Evolutionary conservation across 2,888 invertebrate species (phyloP).

Genomic region (Acleris literana): DNA sequence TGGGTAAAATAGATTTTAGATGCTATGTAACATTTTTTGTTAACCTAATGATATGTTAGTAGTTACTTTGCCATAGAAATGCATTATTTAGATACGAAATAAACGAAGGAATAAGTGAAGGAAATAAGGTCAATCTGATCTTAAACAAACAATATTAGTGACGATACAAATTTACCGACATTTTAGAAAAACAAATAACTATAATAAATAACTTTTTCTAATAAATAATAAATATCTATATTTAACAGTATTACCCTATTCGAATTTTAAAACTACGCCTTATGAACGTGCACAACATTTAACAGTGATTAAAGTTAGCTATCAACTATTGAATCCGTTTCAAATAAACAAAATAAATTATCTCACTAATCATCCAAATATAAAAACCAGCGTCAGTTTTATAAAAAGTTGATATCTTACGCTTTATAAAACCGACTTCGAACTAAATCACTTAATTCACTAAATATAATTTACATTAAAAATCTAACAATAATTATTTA

Average conservation of each 20-base stretch:
- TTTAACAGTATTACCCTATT: constrained; percentile 78
- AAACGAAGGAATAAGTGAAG: constrained; percentile 33
- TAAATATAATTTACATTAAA: constrained; percentile 39
- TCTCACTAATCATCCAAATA: constrained; percentile 12
- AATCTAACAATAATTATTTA: constrained; percentile 53
- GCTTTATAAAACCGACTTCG: constrained; percentile 16
- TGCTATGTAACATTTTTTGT: constrained; percentile 35
- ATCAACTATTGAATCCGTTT: constrained; percentile 64
- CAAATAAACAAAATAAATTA: constrained; percentile 65
- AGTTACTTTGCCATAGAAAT: constrained; percentile 51
- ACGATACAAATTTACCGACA: constrained; percentile 1
- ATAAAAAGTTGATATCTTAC: constrained; percentile 9
- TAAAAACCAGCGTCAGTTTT: constrained; percentile 13
- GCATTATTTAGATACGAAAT: constrained; percentile 40
- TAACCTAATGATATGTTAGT: constrained; percentile 37
- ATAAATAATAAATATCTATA: constrained; percentile 47
- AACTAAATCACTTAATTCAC: constrained; percentile 5
- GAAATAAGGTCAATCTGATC: constrained; percentile 1
- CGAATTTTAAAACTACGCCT: constrained; percentile 62
- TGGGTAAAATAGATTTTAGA: constrained; percentile 50
- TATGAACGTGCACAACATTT: constrained; percentile 82
- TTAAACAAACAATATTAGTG: no score
- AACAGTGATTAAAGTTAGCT: constrained; percentile 82
- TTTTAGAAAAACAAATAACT: constrained; percentile 11
- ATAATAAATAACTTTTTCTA: constrained; percentile 14